Conservation (phyloP, 1,140 invertebrate genomes). For the Drosophila ananassae region DNA sequence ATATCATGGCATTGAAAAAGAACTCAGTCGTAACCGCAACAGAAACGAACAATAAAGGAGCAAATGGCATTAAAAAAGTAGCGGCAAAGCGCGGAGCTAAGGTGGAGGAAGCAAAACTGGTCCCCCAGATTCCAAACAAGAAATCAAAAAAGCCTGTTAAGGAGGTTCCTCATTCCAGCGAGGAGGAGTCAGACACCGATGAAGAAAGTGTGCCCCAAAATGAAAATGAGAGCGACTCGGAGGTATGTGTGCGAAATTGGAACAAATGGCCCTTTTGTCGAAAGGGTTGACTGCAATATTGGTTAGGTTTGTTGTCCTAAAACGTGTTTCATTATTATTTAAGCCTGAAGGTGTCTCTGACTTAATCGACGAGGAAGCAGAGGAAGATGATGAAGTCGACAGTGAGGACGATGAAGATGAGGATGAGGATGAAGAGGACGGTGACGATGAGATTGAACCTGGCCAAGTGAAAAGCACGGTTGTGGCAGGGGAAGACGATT, state of each 20-base stretch:
- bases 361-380: constrained; percentile 43
- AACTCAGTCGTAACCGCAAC: not conserved
- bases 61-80: not conserved
- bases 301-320: not conserved
- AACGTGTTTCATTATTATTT: not conserved
- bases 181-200: constrained; percentile 56
- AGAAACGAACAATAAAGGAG: not conserved
- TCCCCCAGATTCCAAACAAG: not conserved
- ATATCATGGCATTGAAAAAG: not conserved
- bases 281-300: too few relatives aligned
- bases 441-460: constrained; percentile 50
- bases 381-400: constrained; percentile 22
- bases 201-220: constrained; percentile 25
- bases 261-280: too few relatives aligned
- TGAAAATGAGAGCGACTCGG: constrained; percentile 48
- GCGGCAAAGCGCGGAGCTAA: not conserved
- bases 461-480: constrained; percentile 25
- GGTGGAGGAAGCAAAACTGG: not conserved
- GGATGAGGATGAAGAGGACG: constrained; percentile 28
- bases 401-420: constrained; percentile 29
- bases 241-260: constrained; percentile 29
- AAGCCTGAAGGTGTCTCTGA: constrained; percentile 27
- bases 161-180: constrained; percentile 40
- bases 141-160: constrained; percentile 22
- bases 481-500: constrained; percentile 13